Percentiles rank a stretch among this genome's conserved stretches.
Conservation (phyloP, 1,140 invertebrate species). For the Megathymus violae region DNA sequence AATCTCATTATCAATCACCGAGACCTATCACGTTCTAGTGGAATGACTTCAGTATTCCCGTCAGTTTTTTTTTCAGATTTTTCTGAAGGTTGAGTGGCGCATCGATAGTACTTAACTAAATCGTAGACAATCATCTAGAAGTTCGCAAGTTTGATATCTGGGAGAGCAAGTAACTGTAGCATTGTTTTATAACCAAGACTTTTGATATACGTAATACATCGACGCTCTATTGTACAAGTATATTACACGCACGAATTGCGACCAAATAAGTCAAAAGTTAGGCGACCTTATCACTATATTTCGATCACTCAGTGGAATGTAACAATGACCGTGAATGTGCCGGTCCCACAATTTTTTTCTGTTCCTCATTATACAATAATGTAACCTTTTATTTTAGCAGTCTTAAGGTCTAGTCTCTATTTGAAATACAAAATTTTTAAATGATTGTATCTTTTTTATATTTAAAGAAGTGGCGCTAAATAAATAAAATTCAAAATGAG, state of each 20-base stretch:
- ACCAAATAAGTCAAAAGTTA: slow-evolving; percentile 38
- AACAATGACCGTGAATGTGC: slow-evolving; percentile 56
- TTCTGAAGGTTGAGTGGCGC: too few species aligned
- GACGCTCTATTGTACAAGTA: slow-evolving; percentile 10
- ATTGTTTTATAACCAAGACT: slow-evolving; percentile 29
- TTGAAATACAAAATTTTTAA: background rate
- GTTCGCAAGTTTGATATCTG: background rate
- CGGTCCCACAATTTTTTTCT: slow-evolving; percentile 14
- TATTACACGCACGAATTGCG: slow-evolving; percentile 18
- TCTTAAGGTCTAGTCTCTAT: background rate
- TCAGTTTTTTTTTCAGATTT: too few species aligned
- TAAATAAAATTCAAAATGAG: too few species aligned
- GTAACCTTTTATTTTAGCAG: slow-evolving; percentile 25
- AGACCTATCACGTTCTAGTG: too few species aligned
- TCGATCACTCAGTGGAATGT: slow-evolving; percentile 56
- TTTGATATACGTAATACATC: slow-evolving; percentile 22
- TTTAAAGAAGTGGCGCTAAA: slow-evolving; percentile 1
- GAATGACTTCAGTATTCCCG: too few species aligned
- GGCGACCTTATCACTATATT: slow-evolving; percentile 58
- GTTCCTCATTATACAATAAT: slow-evolving; percentile 10
- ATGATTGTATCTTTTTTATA: background rate
- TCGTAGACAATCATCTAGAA: background rate
- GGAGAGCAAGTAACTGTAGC: slow-evolving; percentile 8
- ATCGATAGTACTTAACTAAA: too few species aligned
- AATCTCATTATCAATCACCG: too few species aligned